Conservation (phyloP, 2,888 invertebrate species). For the Acanthacorydalis orientalis region DNA sequence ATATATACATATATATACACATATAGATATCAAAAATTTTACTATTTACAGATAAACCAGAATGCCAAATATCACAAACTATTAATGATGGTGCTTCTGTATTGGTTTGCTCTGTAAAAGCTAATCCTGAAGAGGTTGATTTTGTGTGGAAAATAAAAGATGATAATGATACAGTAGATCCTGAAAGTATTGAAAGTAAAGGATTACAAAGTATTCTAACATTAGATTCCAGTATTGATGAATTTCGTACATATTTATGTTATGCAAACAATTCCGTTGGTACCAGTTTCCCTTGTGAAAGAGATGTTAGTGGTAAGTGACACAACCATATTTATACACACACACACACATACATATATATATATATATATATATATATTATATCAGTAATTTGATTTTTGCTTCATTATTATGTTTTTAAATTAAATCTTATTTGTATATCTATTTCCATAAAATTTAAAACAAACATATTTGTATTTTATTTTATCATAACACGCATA, state of each 20-base stretch:
- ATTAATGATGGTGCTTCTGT: slow-evolving; percentile 59
- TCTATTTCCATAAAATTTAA: too few relatives aligned
- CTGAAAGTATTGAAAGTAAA: slow-evolving; percentile 36
- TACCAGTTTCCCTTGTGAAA: slow-evolving; percentile 38
- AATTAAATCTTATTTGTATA: too few relatives aligned
- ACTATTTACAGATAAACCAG: slow-evolving; percentile 53
- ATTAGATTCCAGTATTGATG: slow-evolving; percentile 41
- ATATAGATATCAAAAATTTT: neutral
- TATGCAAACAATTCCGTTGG: slow-evolving; percentile 74
- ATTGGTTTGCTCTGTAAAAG: slow-evolving; percentile 62
- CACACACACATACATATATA: too few relatives aligned
- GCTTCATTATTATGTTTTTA: too few relatives aligned
- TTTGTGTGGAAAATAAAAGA: slow-evolving; percentile 76
- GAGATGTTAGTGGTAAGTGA: slow-evolving; percentile 45
- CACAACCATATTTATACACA: too few relatives aligned
- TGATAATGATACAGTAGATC: slow-evolving; percentile 58
- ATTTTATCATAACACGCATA: too few relatives aligned
- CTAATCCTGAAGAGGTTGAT: slow-evolving; percentile 61
- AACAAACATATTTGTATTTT: too few relatives aligned
- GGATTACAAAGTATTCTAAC: slow-evolving; percentile 42
- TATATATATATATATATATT: too few relatives aligned
- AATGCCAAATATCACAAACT: slow-evolving; percentile 60
- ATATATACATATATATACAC: too few relatives aligned
- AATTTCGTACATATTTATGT: slow-evolving; percentile 66
- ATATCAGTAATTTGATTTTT: too few relatives aligned